Evolutionary conservation across 2,888 invertebrate genomes (phyloP).

Genomic region (Schizaphis graminum): DNA sequence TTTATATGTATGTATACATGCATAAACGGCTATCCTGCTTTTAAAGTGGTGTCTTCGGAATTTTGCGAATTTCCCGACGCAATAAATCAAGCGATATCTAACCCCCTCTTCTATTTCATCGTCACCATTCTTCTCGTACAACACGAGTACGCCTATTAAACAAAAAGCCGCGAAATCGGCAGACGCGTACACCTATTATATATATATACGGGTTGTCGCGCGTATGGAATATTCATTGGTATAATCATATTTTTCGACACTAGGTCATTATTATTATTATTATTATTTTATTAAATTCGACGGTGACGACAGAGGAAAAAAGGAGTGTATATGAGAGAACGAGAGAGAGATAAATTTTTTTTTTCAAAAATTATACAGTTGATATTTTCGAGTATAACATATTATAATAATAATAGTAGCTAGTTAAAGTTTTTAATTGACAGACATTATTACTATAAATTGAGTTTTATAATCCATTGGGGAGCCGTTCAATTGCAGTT

Average conservation of each 20-base stretch:
- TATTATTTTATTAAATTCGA: constrained; percentile 38
- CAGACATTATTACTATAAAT: not conserved
- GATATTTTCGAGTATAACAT: not conserved
- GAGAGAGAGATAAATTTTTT: not conserved
- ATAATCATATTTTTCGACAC: not conserved
- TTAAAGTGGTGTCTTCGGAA: constrained; percentile 30
- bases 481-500: not conserved
- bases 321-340: not conserved
- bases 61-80: constrained; percentile 38
- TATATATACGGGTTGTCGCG: not conserved
- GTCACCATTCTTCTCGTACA: not conserved
- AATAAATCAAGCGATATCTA: constrained; percentile 46
- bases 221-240: constrained; percentile 13
- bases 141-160: not conserved
- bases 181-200: constrained; percentile 9
- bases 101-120: not conserved
- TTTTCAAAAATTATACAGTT: not conserved
- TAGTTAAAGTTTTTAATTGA: not conserved
- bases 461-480: too few species aligned
- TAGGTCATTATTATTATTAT: not conserved
- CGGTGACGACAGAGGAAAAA: not conserved
- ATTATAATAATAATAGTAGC: not conserved
- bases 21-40: not conserved
- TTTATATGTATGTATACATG: not conserved
- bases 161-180: constrained; percentile 20